These are phyloP conservation scores for Heliocidaris erythrogramma DNA, from an alignment of 35 echinoderm and acorn worm species.

Conservation along the genomic window DNA sequence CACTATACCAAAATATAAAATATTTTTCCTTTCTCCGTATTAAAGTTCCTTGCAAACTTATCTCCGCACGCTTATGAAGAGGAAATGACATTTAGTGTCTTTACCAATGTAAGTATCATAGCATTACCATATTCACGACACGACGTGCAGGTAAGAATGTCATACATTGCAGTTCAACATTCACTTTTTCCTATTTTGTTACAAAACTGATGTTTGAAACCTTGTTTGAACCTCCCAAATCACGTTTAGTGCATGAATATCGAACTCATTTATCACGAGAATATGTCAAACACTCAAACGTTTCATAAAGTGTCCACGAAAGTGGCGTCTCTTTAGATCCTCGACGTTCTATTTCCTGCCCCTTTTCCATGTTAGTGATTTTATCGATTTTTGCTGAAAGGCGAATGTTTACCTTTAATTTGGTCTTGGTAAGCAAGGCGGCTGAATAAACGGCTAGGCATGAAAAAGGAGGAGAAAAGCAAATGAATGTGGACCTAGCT, in stretches of 20 bases:
- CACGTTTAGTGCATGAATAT: neutral
- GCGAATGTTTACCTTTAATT: constrained; percentile 18
- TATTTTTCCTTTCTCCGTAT: no score
- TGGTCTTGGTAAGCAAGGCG: neutral
- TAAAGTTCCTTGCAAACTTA: no score
- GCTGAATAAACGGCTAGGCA: neutral
- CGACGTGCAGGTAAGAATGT: no score
- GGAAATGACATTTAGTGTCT: no score
- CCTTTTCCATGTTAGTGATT: neutral
- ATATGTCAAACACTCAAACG: neutral
- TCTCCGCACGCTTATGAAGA: no score
- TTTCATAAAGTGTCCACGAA: neutral
- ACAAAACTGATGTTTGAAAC: no score
- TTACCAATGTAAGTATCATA: no score
- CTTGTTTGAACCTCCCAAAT: no score
- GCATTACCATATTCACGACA: no score
- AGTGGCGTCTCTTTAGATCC: neutral
- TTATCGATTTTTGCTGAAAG: neutral
- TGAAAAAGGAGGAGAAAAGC: neutral
- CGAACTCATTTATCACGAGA: neutral
- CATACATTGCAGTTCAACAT: no score
- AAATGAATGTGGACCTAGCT: neutral
- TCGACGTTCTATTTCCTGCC: neutral
- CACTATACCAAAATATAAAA: no score
- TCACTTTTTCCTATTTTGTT: no score